Evolutionary conservation across 2,888 invertebrate species (phyloP), one percentile per base, ranked within the genome.

Genomic region (Nezara viridula): DNA sequence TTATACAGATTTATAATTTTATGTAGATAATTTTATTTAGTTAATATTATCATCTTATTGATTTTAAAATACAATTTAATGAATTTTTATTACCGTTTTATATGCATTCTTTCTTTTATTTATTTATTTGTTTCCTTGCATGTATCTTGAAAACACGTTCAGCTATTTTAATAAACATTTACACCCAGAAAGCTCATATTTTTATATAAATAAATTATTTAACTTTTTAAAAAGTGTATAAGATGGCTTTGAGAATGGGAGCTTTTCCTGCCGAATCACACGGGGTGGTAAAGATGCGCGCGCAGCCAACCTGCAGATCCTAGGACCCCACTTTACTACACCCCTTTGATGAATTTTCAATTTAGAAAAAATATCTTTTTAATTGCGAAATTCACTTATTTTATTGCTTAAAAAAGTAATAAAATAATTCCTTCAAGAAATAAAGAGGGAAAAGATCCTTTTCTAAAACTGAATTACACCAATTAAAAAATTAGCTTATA

Each of bases 301-400:
- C 88, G 88, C 88, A 88, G 10, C 66, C 50, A 88, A 88, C 88
- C 88, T 77, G 88, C 88, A 88, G 88, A 66, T 40, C 60, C 66
- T 44, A 50, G 88, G 47, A 47, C 66, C 88, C 73, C n/a, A 86
- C 37, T 55, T 60, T 86, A 86, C 86, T 86, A 86, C 86, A 86
- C 86, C 86, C 81, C 86, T 86, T 86, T 86, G 55, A 86, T 86
- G 44, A 86, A 86, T 86, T 86, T 86, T 86, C 40, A 60, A 60
- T 55, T 50, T 86, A 50, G 32, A 49, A 86, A 47, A 55, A 86
- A 55, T 32, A 40, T 44, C 16, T 77, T 40, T 81, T 81, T 81
- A n/a, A 40, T 40, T 81, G 44, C n/a, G 6, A 10, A 44, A 44
- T 3, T 14, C 24, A 44, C 12, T 32, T 73, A 4, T 73, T 16